These are phyloP conservation scores for Danaus melanippus DNA, from an alignment of 1,140 invertebrate species.

Conservation along the genomic window DNA sequence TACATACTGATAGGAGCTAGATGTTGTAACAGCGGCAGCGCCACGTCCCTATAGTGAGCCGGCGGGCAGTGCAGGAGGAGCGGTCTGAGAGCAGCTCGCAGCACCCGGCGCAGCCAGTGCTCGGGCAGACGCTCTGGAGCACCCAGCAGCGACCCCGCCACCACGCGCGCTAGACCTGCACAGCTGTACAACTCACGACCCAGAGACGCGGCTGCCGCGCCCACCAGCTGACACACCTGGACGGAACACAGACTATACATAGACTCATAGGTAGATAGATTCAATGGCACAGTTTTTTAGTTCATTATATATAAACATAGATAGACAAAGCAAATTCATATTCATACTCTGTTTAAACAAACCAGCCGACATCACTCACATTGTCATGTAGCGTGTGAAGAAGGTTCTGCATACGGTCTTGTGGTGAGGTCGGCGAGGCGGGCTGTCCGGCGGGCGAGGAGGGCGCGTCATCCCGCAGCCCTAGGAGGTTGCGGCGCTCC, in stretches of 20 bases:
- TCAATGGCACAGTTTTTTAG: too few relatives aligned
- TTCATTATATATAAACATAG: too few relatives aligned
- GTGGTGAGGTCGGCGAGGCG: constrained; percentile 58
- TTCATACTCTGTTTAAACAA: too few relatives aligned
- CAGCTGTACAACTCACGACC: constrained; percentile 87
- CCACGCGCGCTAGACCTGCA: constrained; percentile 74
- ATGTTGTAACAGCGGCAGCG: constrained; percentile 84
- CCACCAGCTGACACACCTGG: constrained; percentile 56
- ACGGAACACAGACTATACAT: neutral
- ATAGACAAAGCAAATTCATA: too few relatives aligned
- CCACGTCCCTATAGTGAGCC: constrained; percentile 80
- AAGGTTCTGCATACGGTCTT: constrained; percentile 88
- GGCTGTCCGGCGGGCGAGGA: constrained; percentile 53
- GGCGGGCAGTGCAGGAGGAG: constrained; percentile 89
- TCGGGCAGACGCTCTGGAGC: constrained; percentile 86
- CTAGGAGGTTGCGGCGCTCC: constrained; percentile 47
- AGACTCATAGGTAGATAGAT: too few relatives aligned
- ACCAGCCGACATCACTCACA: constrained; percentile 21
- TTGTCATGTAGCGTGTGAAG: constrained; percentile 56
- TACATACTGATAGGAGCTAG: constrained; percentile 81
- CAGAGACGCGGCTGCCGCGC: constrained; percentile 81
- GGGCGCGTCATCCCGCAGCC: constrained; percentile 34
- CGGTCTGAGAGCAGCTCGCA: constrained; percentile 87
- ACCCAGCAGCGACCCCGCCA: constrained; percentile 79
- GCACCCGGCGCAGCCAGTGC: constrained; percentile 85